phyloP scores from a whole-genome alignment of 2,113 vertebrate genomes.

The Varanus salvator region DNA sequence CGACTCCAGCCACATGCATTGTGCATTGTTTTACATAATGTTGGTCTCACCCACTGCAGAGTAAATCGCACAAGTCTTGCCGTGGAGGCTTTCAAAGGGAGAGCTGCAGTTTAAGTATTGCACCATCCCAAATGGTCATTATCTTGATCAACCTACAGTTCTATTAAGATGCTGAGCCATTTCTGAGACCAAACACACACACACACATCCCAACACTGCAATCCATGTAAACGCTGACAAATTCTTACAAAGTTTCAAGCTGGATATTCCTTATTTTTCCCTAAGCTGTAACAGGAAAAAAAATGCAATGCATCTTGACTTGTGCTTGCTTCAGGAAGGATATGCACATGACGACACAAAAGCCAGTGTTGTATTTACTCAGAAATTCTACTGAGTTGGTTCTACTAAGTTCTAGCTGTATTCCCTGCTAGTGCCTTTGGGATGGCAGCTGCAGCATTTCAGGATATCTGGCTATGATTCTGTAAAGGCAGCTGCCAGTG shows the following conservation, averaged over 20 bases:
- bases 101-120: conserved; percentile 22
- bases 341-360: neutral
- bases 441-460: neutral
- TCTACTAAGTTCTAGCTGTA: neutral
- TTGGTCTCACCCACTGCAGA: conserved; percentile 10
- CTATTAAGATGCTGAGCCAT: conserved; percentile 11
- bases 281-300: neutral
- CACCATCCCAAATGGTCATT: conserved; percentile 29
- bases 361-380: neutral
- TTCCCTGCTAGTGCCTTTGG: neutral
- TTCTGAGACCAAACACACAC: neutral
- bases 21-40: conserved; percentile 43
- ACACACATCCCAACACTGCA: neutral
- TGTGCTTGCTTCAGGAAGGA: neutral
- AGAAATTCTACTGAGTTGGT: neutral
- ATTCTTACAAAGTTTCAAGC: neutral
- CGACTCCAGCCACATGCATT: conserved; percentile 31
- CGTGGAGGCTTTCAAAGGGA: conserved; percentile 31
- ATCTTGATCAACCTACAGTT: conserved; percentile 34
- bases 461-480: neutral
- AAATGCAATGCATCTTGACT: neutral
- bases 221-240: neutral
- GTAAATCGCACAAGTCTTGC: conserved; percentile 41
- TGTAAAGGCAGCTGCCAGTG: conserved; percentile 42
- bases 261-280: neutral